Conservation (phyloP, 37 sponge, comb jelly and placozoan genomes). For the Oopsacas minuta region DNA sequence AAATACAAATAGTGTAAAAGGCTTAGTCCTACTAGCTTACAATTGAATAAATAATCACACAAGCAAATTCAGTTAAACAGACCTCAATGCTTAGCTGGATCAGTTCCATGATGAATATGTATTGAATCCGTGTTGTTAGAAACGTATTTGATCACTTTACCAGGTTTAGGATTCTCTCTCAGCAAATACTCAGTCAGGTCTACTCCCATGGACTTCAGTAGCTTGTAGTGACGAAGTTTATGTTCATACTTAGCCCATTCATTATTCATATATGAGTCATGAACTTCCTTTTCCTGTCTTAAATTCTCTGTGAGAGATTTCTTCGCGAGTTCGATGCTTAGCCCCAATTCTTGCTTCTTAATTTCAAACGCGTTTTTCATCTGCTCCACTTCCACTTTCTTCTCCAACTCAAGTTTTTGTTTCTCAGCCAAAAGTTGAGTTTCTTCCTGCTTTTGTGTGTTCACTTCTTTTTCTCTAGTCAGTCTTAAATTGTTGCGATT, state of each 20-base stretch:
- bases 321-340: not conserved
- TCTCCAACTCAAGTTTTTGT: conserved; percentile 8
- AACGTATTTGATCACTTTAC: conserved; percentile 26
- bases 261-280: not conserved
- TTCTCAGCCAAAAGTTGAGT: not conserved
- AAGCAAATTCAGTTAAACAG: too few relatives aligned
- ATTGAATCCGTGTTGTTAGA: not conserved
- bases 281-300: not conserved
- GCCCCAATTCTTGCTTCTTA: not conserved
- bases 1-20: too few relatives aligned
- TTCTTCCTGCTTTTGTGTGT: conserved; percentile 41
- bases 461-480: conserved; percentile 32
- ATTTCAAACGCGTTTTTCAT: conserved; percentile 25
- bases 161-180: conserved; percentile 62
- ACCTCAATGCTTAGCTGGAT: conserved; percentile 6
- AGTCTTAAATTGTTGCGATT: conserved; percentile 49
- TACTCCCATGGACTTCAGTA: conserved; percentile 52
- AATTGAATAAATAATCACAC: too few relatives aligned
- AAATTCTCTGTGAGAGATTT: not conserved
- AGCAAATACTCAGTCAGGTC: conserved; percentile 55
- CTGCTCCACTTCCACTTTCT: conserved; percentile 40
- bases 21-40: too few relatives aligned
- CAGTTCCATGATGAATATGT: conserved; percentile 2
- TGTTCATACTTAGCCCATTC: conserved; percentile 31
- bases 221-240: conserved; percentile 28